Evolutionary conservation across 2,888 invertebrate species (phyloP).

Genomic region (Leucania comma): DNA sequence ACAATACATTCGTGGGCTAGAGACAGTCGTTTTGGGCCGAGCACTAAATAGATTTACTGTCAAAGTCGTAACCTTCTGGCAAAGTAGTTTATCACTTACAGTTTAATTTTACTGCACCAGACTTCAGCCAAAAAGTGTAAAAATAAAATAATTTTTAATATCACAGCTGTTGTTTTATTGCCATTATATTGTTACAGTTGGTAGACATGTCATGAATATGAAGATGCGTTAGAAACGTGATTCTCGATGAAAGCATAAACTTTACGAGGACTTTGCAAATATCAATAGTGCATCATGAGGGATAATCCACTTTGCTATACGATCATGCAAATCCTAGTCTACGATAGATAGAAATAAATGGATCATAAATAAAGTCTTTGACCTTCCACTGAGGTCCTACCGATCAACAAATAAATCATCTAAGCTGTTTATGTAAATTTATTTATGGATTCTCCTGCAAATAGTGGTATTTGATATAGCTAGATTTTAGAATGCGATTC

Average conservation of each 20-base stretch:
- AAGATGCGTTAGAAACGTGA: constrained; percentile 67
- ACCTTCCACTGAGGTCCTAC: constrained; percentile 66
- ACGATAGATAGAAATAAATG: constrained; percentile 79
- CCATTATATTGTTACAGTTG: constrained; percentile 44
- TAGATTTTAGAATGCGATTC: constrained; percentile 5
- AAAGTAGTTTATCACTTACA: constrained; percentile 39
- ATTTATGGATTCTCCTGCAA: constrained; percentile 28
- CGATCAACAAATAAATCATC: constrained; percentile 64
- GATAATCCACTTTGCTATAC: constrained; percentile 80
- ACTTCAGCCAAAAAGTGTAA: constrained; percentile 14
- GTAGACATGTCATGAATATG: constrained; percentile 62
- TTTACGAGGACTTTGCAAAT: constrained; percentile 77
- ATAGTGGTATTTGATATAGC: constrained; percentile 10
- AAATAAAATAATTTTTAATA: constrained; percentile 56
- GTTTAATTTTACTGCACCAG: constrained; percentile 43
- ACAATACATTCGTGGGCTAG: constrained; percentile 5
- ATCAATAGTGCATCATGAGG: constrained; percentile 81
- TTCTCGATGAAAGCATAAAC: constrained; percentile 76
- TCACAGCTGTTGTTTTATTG: constrained; percentile 60
- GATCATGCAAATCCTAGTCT: constrained; percentile 80
- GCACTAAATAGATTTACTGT: constrained; percentile 23
- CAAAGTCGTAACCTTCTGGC: constrained; percentile 34
- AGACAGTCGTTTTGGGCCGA: constrained; percentile 19
- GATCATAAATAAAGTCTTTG: constrained; percentile 74
- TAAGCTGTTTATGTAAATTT: constrained; percentile 59